Evolutionary conservation across 1,140 invertebrate species (phyloP).

Genomic region (silkworm (Bombyx mori)): ASM3026992v2 NC_085121.1:953001-953500

Average conservation of each 20-base stretch:
- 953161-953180: constrained; percentile 27
- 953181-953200: constrained; percentile 21
- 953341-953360: background rate
- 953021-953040: constrained; percentile 37
- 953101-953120: too few species aligned
- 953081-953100: too few species aligned
- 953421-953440: constrained; percentile 41
- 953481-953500: constrained; percentile 16
- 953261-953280: constrained; percentile 12
- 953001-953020: constrained; percentile 16
- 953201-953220: constrained; percentile 23
- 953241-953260: too few species aligned
- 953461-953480: constrained; percentile 9
- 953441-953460: constrained; percentile 27
- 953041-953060: constrained; percentile 34
- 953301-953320: constrained; percentile 1
- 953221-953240: constrained; percentile 11
- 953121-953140: too few species aligned
- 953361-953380: constrained; percentile 43
- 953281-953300: constrained; percentile 25
- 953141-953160: constrained; percentile 17
- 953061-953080: constrained; percentile 15
- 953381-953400: constrained; percentile 60
- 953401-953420: constrained; percentile 43
- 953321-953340: constrained; percentile 9